Base-by-base conservation (phyloP, 1,140 invertebrate species). In the Drosophila nasuta region DNA sequence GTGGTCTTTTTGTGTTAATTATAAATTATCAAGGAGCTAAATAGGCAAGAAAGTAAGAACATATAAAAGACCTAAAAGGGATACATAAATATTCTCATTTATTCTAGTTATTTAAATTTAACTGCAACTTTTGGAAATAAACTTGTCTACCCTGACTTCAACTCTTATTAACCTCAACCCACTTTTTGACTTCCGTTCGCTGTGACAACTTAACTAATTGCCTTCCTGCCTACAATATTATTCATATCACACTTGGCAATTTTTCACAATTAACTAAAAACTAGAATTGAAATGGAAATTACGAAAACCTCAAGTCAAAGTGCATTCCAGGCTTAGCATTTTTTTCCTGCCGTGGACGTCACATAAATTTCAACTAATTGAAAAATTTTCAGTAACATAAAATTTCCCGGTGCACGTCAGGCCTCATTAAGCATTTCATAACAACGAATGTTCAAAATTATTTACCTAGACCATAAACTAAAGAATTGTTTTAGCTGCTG, bases 331-430 rank as follows among this genome's bases (percentile, higher is more conserved):
- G 7, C 10, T 25, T 35, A 63, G 66, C 62, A 58, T 75, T 52
- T 73, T 85, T 63, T 35, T 2, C 17, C 20, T 20, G 52, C 56
- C 72, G 62, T 60, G 20, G 49, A 33, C 54, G 30, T 66, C 54
- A 77, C 77, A 82, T 80, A 87, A 82, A 82, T 88, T 57, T 82
- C 48, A 52, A 80, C 79, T 87, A 87, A 87, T 87, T 87, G 80
- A 88, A 75, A 82, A 88, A 77, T 82, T 77, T 74, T 79, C 43
- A 57, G 11, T 70, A 59, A 68, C 75, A 86, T 73, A 58, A 60
- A 87, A 68, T 66, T 48, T 20, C 56, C 54, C 43, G 56, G 58
- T 48, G 65, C 59, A 81, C 68, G 82, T 76, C 79, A 69, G 62
- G 76, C 79, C 79, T 82, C 82, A 87, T 87, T 88, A 88, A 72